Percentiles rank a stretch among this genome's conserved stretches.
These are phyloP conservation scores for Vombatus ursinus DNA, from an alignment of 2,113 vertebrate species.

Conservation along the genomic window DNA sequence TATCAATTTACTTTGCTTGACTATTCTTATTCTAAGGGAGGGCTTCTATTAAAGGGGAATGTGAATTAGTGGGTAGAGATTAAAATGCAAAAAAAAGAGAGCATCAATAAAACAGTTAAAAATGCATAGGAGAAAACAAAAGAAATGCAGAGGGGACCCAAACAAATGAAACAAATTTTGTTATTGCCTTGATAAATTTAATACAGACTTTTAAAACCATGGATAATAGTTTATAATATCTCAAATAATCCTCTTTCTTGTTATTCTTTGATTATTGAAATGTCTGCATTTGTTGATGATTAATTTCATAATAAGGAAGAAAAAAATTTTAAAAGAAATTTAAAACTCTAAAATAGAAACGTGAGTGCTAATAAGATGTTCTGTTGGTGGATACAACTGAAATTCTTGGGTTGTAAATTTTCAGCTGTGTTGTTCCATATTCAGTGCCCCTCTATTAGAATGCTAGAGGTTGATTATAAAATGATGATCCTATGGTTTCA, in stretches of 20 bases:
- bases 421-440: background rate
- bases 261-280: background rate
- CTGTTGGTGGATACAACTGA: background rate
- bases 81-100: background rate
- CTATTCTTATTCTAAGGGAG: background rate
- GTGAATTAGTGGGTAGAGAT: background rate
- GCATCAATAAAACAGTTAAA: background rate
- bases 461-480: background rate
- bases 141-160: background rate
- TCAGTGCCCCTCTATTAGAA: constrained; percentile 13
- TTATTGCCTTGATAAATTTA: background rate
- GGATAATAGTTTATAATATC: background rate
- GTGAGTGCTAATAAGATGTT: constrained; percentile 39
- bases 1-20: background rate
- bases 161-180: background rate
- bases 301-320: background rate
- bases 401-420: constrained; percentile 32
- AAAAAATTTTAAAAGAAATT: background rate
- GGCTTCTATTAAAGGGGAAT: background rate
- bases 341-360: constrained; percentile 6
- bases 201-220: background rate
- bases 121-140: background rate
- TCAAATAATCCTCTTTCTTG: background rate
- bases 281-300: background rate
- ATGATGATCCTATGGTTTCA: constrained; percentile 18